These are phyloP conservation scores for Phyllotis vaccarum DNA, from an alignment of 2,797 vertebrate species.

Conservation along the genomic window DNA sequence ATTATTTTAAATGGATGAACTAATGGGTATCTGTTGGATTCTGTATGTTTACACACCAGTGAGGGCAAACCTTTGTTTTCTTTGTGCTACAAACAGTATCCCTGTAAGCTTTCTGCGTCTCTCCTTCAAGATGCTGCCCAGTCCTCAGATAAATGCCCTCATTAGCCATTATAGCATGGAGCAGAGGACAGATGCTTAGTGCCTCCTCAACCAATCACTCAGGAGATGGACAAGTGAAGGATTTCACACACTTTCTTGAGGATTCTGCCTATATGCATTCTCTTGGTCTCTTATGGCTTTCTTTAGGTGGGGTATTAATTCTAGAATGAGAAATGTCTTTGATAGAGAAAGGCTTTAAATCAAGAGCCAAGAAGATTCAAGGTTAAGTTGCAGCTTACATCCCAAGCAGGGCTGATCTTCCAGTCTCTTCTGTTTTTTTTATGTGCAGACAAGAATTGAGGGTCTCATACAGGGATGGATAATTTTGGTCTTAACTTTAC, in stretches of 20 bases:
- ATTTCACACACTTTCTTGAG: neutral
- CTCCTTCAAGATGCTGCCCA: neutral
- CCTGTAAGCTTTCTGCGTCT: accelerated
- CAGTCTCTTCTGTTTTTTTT: conserved; percentile 3
- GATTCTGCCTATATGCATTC: neutral
- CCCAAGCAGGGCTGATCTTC: neutral
- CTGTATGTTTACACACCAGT: accelerated
- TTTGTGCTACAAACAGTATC: neutral
- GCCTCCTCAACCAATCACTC: neutral
- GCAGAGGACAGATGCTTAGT: neutral
- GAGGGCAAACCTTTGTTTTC: neutral
- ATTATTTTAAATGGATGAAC: neutral
- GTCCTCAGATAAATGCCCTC: neutral
- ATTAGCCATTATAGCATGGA: neutral
- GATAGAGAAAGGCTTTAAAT: conserved; percentile 70
- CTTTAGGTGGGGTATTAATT: conserved; percentile 66
- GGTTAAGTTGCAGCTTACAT: conserved; percentile 72
- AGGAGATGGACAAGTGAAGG: neutral
- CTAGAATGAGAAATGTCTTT: conserved; percentile 71
- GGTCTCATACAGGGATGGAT: conserved; percentile 56
- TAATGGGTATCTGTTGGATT: neutral
- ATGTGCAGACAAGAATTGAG: conserved; percentile 70
- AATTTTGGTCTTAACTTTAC: conserved; percentile 47
- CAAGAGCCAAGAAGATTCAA: conserved; percentile 69
- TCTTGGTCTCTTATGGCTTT: neutral